A percentile compares a stretch with the other conserved stretches of the same genome.
Conservation (phyloP, 2,797 vertebrate species). For the Takifugu ocellatus region DNA sequence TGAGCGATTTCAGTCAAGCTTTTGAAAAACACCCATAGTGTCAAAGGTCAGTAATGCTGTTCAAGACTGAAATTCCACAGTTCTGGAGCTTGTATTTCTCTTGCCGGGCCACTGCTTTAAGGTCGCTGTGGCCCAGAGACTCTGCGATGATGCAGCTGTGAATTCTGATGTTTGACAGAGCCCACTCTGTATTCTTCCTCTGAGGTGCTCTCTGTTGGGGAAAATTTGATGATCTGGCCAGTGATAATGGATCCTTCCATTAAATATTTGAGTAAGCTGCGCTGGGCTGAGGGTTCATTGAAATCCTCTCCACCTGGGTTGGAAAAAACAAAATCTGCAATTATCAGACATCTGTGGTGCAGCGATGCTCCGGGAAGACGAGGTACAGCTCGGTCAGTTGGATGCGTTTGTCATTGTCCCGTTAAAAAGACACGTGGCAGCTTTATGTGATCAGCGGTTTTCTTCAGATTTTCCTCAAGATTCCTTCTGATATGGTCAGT, state of each 20-base stretch:
- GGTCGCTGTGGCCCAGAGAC: constrained; percentile 37
- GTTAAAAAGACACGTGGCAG: constrained; percentile 4
- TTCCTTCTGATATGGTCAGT: constrained; percentile 10
- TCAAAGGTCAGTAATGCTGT: constrained; percentile 45
- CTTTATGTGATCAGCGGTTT: constrained; percentile 15
- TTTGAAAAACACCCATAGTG: constrained; percentile 42
- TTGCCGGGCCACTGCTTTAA: constrained; percentile 33
- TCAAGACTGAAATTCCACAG: constrained; percentile 41
- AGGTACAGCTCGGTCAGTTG: constrained; percentile 18
- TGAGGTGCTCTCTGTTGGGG: constrained; percentile 3
- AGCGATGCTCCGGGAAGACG: constrained; percentile 6
- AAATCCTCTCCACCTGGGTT: constrained; percentile 30
- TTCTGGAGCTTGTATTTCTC: constrained; percentile 51
- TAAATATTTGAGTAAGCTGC: constrained; percentile 11
- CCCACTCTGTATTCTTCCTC: constrained; percentile 18
- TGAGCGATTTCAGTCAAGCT: constrained; percentile 25
- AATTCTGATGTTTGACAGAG: constrained; percentile 19
- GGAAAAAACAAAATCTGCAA: constrained; percentile 12
- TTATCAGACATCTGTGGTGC: constrained; percentile 22
- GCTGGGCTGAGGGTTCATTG: constrained; percentile 15
- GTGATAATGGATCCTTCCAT: constrained; percentile 14
- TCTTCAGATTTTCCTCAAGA: constrained; percentile 9
- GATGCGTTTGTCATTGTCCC: constrained; percentile 2
- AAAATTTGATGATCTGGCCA: constrained; percentile 5
- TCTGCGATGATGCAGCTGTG: constrained; percentile 31